Base-by-base conservation (phyloP, 2,888 invertebrate genomes). In the Noctua janthe region DNA sequence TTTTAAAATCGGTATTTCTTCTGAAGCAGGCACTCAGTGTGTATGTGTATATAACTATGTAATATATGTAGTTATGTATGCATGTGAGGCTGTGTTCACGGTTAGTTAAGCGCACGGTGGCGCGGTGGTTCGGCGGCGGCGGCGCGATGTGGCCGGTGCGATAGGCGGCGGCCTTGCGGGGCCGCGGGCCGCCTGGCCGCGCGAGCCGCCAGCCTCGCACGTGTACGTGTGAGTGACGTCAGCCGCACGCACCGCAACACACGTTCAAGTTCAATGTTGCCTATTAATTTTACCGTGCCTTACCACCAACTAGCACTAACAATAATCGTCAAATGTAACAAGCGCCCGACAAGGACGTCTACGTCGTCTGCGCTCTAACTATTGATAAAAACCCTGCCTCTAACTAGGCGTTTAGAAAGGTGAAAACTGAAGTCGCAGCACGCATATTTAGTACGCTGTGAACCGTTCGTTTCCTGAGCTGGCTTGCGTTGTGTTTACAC, bases 231-330 rank as follows among this genome's bases (percentile, higher is more conserved):
- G 89, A 72, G 80, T 95, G 94, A 96, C 96, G 96, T 95, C 96
- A 95, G 90, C 78, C 92, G 86, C 95, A 95, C 95, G 94, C 94
- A 94, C 92, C 90, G 90, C 89, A 90, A 87, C 88, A 90, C 90
- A 91, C 95, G 95, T 95, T 96, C 97, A 97, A 96, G 96, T 97
- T 97, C 97, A 97, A 96, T 96, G 97, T 90, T 96, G 95, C 92
- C 94, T 94, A 94, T 95, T 95, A 95, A 94, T 95, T 95, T 93
- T 91, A 93, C 93, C 91, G 92, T 92, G 91, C 92, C 91, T 92
- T 91, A 91, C 91, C 92, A 93, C 92, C 89, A 89, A 84, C 91
- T 88, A 90, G 88, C 88, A 89, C 86, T 88, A 83, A 75, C 81
- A 83, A 83, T 84, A 76, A 83, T 66, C 71, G 80, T 78, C 80